phyloP scores from a whole-genome alignment of 23 tunicate genomes.

The Ascidia mentula region DNA sequence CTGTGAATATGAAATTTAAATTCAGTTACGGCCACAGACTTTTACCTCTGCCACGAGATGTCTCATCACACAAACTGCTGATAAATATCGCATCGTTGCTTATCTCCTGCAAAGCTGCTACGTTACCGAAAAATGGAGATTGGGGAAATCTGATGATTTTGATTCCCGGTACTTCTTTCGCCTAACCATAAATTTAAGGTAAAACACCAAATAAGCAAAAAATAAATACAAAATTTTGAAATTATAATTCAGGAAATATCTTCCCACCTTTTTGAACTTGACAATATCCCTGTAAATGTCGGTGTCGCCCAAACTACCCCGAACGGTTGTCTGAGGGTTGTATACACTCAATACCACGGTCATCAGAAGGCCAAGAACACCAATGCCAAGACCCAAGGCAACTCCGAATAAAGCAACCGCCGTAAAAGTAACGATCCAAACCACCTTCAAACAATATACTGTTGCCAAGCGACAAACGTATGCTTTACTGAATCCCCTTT shows the following conservation, averaged over 20 bases:
- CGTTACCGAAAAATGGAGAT: constrained; percentile 88
- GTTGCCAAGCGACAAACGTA: too few relatives aligned
- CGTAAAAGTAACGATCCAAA: constrained; percentile 65
- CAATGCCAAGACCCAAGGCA: constrained; percentile 69
- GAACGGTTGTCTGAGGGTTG: constrained; percentile 21
- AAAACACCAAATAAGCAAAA: background rate
- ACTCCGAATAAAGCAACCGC: constrained; percentile 53
- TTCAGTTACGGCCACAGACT: too few relatives aligned
- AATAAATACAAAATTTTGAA: background rate
- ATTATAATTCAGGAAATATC: background rate
- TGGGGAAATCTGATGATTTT: constrained; percentile 60
- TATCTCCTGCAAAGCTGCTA: constrained; percentile 36
- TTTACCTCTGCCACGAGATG: background rate
- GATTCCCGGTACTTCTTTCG: constrained; percentile 51
- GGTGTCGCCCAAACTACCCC: constrained; percentile 43
- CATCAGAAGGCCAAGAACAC: constrained; percentile 52
- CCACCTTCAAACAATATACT: too few relatives aligned
- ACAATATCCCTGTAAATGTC: constrained; percentile 48
- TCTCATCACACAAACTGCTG: background rate
- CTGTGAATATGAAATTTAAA: too few relatives aligned
- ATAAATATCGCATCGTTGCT: constrained; percentile 15
- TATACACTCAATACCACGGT: constrained; percentile 70
- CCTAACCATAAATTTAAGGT: constrained; percentile 17
- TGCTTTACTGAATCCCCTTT: too few relatives aligned
- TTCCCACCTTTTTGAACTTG: constrained; percentile 15